Evolutionary conservation across 2,113 vertebrate genomes (phyloP), one percentile per base, ranked within the genome.

Genomic region (Paratilapia polleni): DNA sequence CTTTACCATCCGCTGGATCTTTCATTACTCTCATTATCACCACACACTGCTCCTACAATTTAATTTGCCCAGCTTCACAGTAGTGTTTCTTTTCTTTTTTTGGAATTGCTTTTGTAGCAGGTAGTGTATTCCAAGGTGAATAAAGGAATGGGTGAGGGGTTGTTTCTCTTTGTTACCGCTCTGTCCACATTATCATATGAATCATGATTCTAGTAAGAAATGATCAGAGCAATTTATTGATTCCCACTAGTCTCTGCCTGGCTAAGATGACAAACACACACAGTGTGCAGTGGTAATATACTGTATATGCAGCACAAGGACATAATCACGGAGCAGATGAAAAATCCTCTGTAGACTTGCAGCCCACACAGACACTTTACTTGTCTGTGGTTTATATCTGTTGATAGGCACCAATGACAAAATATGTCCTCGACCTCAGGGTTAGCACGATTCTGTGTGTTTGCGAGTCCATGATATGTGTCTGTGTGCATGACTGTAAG

Each of bases 331-430:
- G 56, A 61, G 63, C 24, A 60, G 28, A 84, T 88, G 36, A 20
- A 56, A 81, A 84, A 77, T 73, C 70, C 43, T 41, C 43, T 54
- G 59, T 68, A 52, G 24, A 61, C 49, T 17, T 26, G 47, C 64
- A 81, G 68, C 68, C 56, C 68, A 80, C 79, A 49, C 59, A 86
- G 6, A 84, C 82, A 87, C 74, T 61, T 87, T 74, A 73, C 60
- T 74, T 76, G 87, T 89, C 88, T 79, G 58, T 38, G 74, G 81
- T 92, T 90, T 88, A 62, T 89, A 83, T 88, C 70, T 49, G 81
- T 88, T 87, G 83, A 93, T 92, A 87, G 92, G 85, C 91, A 89
- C 80, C 88, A 92, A 92, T 91, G 91, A 92, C 92, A 91, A 93
- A 93, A 94, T 86, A 88, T 85, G 90, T 89, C 90, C 90, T 92